These are phyloP conservation scores for Eulemur rubriventer DNA, from an alignment of 2,797 vertebrate species.

Conservation along the genomic window DNA sequence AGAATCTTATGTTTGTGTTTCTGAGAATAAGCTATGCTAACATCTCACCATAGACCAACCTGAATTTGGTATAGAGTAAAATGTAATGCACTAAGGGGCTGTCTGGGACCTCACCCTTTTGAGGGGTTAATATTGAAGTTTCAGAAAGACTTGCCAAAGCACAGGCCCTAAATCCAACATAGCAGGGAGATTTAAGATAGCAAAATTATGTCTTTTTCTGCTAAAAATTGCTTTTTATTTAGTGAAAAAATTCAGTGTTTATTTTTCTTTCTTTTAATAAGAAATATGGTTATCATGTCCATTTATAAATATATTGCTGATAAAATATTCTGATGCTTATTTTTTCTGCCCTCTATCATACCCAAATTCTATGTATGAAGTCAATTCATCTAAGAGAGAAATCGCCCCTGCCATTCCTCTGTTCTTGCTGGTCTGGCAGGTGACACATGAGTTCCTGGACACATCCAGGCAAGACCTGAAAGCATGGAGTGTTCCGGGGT, in stretches of 20 bases:
- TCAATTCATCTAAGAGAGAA: conserved; percentile 35
- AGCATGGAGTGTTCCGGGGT: neutral
- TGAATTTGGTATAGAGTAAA: neutral
- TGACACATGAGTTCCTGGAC: conserved; percentile 12
- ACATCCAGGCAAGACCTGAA: neutral
- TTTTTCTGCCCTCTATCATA: conserved; percentile 12
- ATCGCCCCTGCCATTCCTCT: neutral
- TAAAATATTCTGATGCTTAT: neutral
- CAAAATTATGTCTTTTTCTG: neutral
- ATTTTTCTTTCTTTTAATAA: conserved; percentile 32
- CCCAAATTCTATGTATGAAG: neutral
- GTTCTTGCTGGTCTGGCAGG: neutral
- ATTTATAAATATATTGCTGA: conserved; percentile 17
- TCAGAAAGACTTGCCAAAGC: neutral
- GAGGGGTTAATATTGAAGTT: neutral
- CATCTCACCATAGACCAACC: neutral
- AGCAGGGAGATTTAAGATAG: neutral
- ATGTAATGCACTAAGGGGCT: neutral
- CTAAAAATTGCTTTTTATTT: neutral
- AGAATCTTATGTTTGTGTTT: neutral
- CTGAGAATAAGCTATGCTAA: neutral
- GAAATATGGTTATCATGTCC: neutral
- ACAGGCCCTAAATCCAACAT: neutral
- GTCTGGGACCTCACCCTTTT: neutral
- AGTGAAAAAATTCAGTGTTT: neutral